phyloP scores from a whole-genome alignment of 2,888 invertebrate species.

The Protonemura montana region DNA sequence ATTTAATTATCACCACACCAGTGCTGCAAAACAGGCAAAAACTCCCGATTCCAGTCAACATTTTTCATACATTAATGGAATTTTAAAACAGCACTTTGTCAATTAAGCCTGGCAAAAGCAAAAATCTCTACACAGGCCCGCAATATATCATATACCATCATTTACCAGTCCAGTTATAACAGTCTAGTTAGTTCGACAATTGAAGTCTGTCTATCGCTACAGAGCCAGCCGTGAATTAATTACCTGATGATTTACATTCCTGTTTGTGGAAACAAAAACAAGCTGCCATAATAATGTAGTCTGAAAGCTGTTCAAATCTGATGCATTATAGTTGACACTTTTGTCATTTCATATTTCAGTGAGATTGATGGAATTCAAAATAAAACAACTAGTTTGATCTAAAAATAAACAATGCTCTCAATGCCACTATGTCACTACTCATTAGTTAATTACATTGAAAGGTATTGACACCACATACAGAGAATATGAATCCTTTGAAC shows the following conservation, averaged over 20 bases:
- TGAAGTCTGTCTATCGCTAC: too few species aligned
- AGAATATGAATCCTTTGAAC: too few species aligned
- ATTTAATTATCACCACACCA: not conserved
- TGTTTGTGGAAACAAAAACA: not conserved
- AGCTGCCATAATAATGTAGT: not conserved
- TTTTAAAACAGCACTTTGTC: not conserved
- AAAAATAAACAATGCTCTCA: too few species aligned
- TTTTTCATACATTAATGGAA: not conserved
- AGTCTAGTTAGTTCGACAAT: too few species aligned
- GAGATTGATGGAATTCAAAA: too few species aligned
- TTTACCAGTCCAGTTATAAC: too few species aligned
- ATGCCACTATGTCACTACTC: too few species aligned
- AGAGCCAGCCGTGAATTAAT: not conserved
- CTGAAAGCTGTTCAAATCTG: not conserved
- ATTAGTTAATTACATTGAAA: too few species aligned
- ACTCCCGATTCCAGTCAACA: not conserved
- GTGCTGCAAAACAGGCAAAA: not conserved
- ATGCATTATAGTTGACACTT: not conserved
- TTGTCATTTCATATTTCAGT: too few species aligned
- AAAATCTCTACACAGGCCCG: not conserved
- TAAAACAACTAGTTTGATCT: too few species aligned
- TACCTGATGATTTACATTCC: not conserved
- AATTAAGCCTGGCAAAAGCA: not conserved
- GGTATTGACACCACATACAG: too few species aligned
- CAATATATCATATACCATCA: too few species aligned